Evolutionary conservation across 2,888 invertebrate species (phyloP).

Genomic region (Drosophila melanosoma): DNA sequence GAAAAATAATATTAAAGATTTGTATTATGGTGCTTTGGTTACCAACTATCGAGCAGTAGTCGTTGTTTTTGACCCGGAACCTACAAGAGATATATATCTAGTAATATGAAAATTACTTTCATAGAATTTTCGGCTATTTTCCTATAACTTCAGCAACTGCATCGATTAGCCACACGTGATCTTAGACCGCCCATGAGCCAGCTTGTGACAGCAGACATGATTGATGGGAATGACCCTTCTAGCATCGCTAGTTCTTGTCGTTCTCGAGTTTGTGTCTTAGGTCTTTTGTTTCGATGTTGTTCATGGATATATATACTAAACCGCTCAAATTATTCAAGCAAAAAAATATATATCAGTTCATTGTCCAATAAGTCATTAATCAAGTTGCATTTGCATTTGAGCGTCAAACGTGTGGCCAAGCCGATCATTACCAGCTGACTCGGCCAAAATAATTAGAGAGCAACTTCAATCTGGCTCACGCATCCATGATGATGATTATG

Average conservation of each 20-base stretch:
- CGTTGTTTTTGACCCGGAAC: not conserved
- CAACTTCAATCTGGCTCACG: slow-evolving; percentile 65
- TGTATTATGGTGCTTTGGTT: not conserved
- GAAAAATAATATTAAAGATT: not conserved
- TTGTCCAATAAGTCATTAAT: slow-evolving; percentile 58
- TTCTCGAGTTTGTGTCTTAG: slow-evolving; percentile 56
- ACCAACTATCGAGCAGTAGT: not conserved
- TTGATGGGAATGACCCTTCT: slow-evolving; percentile 45
- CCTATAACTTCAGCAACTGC: not conserved
- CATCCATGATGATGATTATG: slow-evolving; percentile 42
- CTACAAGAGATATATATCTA: not conserved
- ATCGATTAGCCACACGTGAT: slow-evolving; percentile 1
- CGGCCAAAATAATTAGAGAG: slow-evolving; percentile 64
- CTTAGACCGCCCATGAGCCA: slow-evolving; percentile 37
- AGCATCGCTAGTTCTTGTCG: slow-evolving; percentile 17
- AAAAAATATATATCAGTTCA: slow-evolving; percentile 35
- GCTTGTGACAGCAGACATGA: slow-evolving; percentile 30
- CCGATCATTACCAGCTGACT: slow-evolving; percentile 57
- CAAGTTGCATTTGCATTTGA: slow-evolving; percentile 69
- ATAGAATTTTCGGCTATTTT: not conserved
- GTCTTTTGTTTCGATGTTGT: slow-evolving; percentile 60
- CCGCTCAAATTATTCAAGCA: slow-evolving; percentile 53
- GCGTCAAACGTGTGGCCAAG: slow-evolving; percentile 42
- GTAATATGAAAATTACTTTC: not conserved
- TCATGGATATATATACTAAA: slow-evolving; percentile 15